Evolutionary conservation across 2,797 vertebrate genomes (phyloP).

Genomic region (Gila robusta): DNA sequence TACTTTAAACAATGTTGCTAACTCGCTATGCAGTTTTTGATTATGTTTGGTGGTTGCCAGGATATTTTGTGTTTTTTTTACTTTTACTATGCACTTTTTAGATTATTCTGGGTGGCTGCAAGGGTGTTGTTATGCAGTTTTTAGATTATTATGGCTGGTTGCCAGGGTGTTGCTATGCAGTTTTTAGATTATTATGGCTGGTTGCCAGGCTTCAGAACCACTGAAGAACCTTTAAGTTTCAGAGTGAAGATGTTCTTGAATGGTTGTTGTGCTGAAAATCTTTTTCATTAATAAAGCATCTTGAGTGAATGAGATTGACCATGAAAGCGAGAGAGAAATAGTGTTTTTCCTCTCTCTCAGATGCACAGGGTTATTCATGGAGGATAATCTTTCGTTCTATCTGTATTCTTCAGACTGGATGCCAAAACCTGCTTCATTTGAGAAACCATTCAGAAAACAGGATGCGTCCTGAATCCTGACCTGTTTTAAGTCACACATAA

Average conservation of each 20-base stretch:
- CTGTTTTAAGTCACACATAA: not conserved
- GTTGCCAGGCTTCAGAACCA: not conserved
- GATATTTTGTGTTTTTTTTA: too few species aligned
- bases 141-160: not conserved
- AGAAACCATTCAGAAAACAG: not conserved
- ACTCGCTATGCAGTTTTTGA: not conserved
- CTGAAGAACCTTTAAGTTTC: too few species aligned
- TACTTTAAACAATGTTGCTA: too few species aligned
- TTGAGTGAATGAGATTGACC: not conserved
- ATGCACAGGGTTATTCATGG: conserved; percentile 36
- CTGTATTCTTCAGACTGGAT: conserved; percentile 34
- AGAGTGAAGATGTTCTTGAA: not conserved
- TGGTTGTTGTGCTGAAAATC: not conserved
- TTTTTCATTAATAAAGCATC: not conserved
- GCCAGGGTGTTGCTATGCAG: not conserved
- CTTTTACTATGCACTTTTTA: too few species aligned
- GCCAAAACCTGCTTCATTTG: conserved; percentile 26
- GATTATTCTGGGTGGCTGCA: too few species aligned
- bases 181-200: not conserved
- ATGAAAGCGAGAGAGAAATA: not conserved
- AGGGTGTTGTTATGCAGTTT: too few species aligned
- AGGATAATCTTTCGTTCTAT: conserved; percentile 34
- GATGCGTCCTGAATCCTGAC: not conserved
- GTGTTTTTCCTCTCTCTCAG: not conserved
- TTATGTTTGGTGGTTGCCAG: too few species aligned